Evolutionary conservation across 1,140 invertebrate genomes (phyloP).

Genomic region (Rhopalosiphum padi): DNA sequence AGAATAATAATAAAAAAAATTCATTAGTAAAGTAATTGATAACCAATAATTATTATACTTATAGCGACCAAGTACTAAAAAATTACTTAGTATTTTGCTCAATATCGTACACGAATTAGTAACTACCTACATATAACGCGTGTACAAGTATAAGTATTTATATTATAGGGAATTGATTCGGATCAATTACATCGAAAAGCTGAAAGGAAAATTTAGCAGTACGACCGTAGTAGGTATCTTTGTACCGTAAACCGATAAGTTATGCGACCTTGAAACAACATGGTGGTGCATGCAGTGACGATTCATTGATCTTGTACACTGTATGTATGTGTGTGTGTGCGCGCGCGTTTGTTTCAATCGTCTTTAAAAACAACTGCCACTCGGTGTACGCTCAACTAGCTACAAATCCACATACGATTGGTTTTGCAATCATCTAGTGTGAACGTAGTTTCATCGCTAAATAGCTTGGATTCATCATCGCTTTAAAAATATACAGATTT

Average conservation of each 20-base stretch:
- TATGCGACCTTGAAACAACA: conserved; percentile 21
- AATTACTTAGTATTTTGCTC: neutral
- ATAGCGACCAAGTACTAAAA: neutral
- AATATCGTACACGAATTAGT: neutral
- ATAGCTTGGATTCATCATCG: neutral
- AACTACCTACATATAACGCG: neutral
- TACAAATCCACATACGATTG: neutral
- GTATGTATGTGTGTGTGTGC: neutral
- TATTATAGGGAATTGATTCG: neutral
- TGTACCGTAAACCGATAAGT: neutral
- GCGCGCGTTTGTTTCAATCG: neutral
- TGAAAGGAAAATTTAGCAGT: neutral
- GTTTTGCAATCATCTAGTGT: neutral
- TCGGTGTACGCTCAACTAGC: neutral
- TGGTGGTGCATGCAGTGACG: neutral
- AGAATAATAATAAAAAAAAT: neutral
- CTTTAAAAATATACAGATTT: neutral
- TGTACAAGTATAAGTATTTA: neutral
- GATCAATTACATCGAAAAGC: neutral
- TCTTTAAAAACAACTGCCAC: neutral
- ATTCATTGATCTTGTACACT: conserved; percentile 14
- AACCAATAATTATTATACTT: neutral
- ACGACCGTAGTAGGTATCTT: neutral
- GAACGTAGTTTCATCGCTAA: neutral
- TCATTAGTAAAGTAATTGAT: neutral